Percentiles rank a stretch among this genome's conserved stretches.
phyloP scores from a whole-genome alignment of 2,888 invertebrate species.

The Lycocerus yunnanus region DNA sequence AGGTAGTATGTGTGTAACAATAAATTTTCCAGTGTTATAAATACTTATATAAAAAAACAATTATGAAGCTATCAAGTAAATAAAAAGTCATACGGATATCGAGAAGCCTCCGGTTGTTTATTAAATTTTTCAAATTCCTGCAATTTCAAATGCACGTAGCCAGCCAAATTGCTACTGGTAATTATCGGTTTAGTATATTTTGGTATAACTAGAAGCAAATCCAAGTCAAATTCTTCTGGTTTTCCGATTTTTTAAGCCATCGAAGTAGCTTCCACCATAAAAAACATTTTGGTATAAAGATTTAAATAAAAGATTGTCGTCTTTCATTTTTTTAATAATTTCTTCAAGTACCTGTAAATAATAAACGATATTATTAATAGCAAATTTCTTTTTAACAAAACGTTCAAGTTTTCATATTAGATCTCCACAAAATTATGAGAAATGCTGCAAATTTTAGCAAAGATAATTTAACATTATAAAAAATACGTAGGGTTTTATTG shows the following conservation, averaged over 20 bases:
- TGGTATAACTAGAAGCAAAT: conserved; percentile 62
- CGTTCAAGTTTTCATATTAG: no score
- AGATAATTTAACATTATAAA: no score
- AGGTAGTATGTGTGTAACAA: no score
- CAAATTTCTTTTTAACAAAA: no score
- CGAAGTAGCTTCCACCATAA: conserved; percentile 65
- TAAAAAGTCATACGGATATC: neutral
- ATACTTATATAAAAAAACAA: neutral
- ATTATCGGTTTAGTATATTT: conserved; percentile 52
- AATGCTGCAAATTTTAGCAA: no score
- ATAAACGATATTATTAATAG: no score
- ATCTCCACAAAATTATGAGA: no score
- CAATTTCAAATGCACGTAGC: conserved; percentile 58
- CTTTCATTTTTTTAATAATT: conserved; percentile 46
- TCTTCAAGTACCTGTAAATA: conserved; percentile 37
- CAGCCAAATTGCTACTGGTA: conserved; percentile 48
- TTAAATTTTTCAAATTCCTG: conserved; percentile 31
- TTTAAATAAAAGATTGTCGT: conserved; percentile 45
- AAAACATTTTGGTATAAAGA: conserved; percentile 47
- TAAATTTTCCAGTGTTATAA: neutral
- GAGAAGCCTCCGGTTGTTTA: conserved; percentile 34
- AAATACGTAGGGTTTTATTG: no score
- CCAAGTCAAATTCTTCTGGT: conserved; percentile 66
- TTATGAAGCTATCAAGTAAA: neutral
- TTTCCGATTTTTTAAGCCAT: conserved; percentile 63